Base-by-base conservation (phyloP, 2,113 vertebrate genomes). In the Morone chrysops region DNA sequence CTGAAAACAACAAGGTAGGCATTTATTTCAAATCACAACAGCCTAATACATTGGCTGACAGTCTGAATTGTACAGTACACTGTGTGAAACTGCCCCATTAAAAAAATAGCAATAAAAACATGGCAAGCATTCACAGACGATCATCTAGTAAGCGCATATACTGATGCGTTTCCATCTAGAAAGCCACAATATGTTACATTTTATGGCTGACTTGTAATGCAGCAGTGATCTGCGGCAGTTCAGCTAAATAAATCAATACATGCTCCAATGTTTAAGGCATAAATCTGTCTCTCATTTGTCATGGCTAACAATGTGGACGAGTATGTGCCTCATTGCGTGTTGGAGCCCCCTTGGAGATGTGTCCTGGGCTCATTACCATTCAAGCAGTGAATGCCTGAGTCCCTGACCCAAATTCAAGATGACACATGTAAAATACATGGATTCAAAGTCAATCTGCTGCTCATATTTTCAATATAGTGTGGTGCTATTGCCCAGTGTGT, bases 401-500 rank as follows among this genome's bases (percentile, higher is more conserved):
- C 79, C 68, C 80, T 91, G 92, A 92, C 89, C 89, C 90, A 89
- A 88, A 92, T 94, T 88, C 67, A 82, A 83, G 75, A 90, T 61
- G 82, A 89, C 90, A 91, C 61, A 77, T 88, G 85, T 83, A 83
- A 90, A 90, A 92, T 81, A 82, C 63, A 80, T 69, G 83, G 40
- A 92, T 90, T 87, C 80, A 61, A 83, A 88, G 76, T 81, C 84
- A 77, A 78, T 81, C 78, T 89, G 76, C 54, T 70, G 41, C 79
- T 68, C 54, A 57, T 73, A 80, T 45, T 81, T 84, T 73, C 8
- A 40, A 3, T 50, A 17, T 40, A 47, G 67, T 68, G 43, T 60
- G 43, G 36, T 41, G 75, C 51, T 9, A 59, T 25, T n/a, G 38
- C 41, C 38, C 13, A 2, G 16, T 45, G 54, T 22, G 51, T 78